Base-by-base conservation (phyloP, 1,140 invertebrate species). In the Choristoneura fumiferana region DNA sequence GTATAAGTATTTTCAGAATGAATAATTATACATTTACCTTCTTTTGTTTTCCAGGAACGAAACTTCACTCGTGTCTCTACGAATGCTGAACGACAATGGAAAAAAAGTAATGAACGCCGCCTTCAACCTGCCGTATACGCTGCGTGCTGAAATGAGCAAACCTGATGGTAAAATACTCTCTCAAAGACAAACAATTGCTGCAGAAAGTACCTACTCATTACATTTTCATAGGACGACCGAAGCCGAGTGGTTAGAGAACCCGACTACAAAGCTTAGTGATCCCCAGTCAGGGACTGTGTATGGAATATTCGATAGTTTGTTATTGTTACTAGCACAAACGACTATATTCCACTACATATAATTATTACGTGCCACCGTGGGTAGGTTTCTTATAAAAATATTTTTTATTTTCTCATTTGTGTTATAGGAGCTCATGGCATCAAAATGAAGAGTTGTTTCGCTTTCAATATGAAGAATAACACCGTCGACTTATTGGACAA, bases 291-390 rank as follows among this genome's bases (percentile, higher is more conserved):
- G n/a, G n/a, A n/a, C n/a, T n/a, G n/a, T n/a, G n/a, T n/a, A n/a
- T n/a, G n/a, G n/a, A n/a, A n/a, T n/a, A n/a, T n/a, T n/a, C n/a
- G n/a, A n/a, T n/a, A n/a, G n/a, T n/a, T n/a, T n/a, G n/a, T n/a
- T n/a, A n/a, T n/a, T n/a, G n/a, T n/a, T n/a, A n/a, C n/a, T n/a
- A n/a, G n/a, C n/a, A n/a, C n/a, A n/a, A n/a, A n/a, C n/a, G n/a
- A n/a, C n/a, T n/a, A n/a, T n/a, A n/a, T n/a, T n/a, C n/a, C n/a
- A n/a, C n/a, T n/a, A n/a, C n/a, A n/a, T n/a, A n/a, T n/a, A n/a
- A n/a, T n/a, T n/a, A n/a, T n/a, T n/a, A n/a, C n/a, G n/a, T 97
- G 96, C 82, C 95, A 97, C 75, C 92, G 92, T 90, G 96, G 96
- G 94, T 96, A 89, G 88, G 71, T 59, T 35, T 38, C n/a, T n/a